phyloP scores from a whole-genome alignment of 2,113 vertebrate genomes.

The Crotalus viridis region DNA sequence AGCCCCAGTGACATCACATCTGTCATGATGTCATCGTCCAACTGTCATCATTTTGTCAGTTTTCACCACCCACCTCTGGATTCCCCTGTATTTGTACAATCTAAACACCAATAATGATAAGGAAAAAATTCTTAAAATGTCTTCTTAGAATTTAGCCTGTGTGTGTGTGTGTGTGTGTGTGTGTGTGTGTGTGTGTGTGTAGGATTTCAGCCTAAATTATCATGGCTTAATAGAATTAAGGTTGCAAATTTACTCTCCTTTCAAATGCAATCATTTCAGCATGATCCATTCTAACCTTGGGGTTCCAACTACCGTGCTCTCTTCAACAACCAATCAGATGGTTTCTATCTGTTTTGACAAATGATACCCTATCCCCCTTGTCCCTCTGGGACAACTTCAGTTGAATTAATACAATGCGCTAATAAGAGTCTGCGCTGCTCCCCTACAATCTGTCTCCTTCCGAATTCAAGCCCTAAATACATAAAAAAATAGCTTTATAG shows the following conservation, averaged over 20 bases:
- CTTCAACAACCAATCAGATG: background rate
- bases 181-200: background rate
- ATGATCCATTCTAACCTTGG: conserved; percentile 33
- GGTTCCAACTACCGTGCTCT: background rate
- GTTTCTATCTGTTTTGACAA: conserved; percentile 20
- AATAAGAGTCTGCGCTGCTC: conserved; percentile 1
- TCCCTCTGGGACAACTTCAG: conserved; percentile 40
- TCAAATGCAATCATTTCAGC: background rate
- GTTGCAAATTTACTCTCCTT: background rate
- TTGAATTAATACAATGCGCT: conserved; percentile 31
- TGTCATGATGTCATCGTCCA: background rate
- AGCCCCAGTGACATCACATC: background rate
- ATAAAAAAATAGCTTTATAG: conserved; percentile 44
- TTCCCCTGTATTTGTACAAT: background rate
- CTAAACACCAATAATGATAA: background rate
- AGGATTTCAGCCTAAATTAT: background rate
- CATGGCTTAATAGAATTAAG: background rate
- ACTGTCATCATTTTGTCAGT: background rate
- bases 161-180: background rate
- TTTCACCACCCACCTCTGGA: background rate
- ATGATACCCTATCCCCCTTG: conserved; percentile 17
- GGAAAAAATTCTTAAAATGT: background rate
- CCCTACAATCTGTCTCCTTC: conserved; percentile 8
- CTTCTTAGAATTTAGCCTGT: background rate
- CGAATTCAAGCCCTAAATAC: conserved; percentile 27